Percentiles rank a stretch among this genome's conserved stretches.
Evolutionary conservation across 2,797 vertebrate species (phyloP).

Genomic region (Myioborus miniatus): DNA sequence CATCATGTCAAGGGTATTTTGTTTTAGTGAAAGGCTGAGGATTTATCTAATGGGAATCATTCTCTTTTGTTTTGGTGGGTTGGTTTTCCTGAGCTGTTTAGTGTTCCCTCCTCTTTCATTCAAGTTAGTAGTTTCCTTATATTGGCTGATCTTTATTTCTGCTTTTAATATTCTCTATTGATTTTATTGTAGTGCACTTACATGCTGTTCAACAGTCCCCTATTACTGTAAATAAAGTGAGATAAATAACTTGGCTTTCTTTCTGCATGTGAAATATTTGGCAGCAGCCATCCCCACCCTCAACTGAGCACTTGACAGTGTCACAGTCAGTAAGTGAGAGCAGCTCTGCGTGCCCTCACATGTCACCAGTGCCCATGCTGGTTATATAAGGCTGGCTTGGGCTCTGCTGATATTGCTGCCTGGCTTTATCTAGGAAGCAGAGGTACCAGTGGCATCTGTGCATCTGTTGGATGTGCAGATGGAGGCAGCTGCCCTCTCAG

Average conservation of each 20-base stretch:
- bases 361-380: not conserved
- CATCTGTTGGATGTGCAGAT: slow-evolving; percentile 14
- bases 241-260: slow-evolving; percentile 44
- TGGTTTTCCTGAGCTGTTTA: not conserved
- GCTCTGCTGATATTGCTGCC: slow-evolving; percentile 1
- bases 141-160: slow-evolving; percentile 51
- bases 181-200: slow-evolving; percentile 52
- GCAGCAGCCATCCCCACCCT: not conserved
- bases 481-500: slow-evolving; percentile 18
- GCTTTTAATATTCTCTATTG: slow-evolving; percentile 42
- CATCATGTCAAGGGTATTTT: not conserved
- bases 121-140: not conserved
- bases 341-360: not conserved
- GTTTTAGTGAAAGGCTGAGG: not conserved
- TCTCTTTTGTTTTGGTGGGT: not conserved
- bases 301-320: not conserved
- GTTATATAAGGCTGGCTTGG: slow-evolving; percentile 26
- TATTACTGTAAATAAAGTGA: slow-evolving; percentile 57
- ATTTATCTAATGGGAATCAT: not conserved
- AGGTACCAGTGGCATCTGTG: slow-evolving; percentile 27
- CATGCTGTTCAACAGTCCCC: not conserved
- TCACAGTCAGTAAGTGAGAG: not conserved
- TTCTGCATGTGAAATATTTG: slow-evolving; percentile 11
- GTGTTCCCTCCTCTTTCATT: not conserved
- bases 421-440: slow-evolving; percentile 32